A percentile compares a stretch with the other conserved stretches of the same genome.
Conservation (phyloP, 2,888 invertebrate genomes). For the Orthosia gothica region DNA sequence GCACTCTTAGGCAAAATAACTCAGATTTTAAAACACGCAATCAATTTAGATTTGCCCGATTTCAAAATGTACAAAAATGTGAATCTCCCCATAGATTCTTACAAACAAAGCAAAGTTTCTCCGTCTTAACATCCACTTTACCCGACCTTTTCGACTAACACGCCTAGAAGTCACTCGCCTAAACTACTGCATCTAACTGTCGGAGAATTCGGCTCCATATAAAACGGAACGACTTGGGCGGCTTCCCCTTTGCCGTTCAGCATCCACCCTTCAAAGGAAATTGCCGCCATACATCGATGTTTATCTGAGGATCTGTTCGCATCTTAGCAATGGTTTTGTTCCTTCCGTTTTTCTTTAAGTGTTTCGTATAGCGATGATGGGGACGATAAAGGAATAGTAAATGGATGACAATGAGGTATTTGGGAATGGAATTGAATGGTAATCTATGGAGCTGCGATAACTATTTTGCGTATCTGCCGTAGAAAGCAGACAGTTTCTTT, state of each 20-base stretch:
- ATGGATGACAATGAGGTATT: slow-evolving; percentile 9
- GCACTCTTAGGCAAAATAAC: neutral
- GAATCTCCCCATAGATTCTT: neutral
- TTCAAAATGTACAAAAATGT: neutral
- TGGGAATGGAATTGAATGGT: slow-evolving; percentile 29
- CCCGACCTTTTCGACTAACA: slow-evolving; percentile 13
- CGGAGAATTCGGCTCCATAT: slow-evolving; percentile 66
- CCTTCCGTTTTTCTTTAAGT: slow-evolving; percentile 68
- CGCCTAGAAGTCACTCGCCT: slow-evolving; percentile 19
- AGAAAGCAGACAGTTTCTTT: neutral
- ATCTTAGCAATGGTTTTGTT: slow-evolving; percentile 78
- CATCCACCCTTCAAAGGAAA: slow-evolving; percentile 83
- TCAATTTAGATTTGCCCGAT: neutral
- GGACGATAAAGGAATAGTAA: slow-evolving; percentile 45
- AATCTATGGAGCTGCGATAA: slow-evolving; percentile 8
- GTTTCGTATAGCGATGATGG: slow-evolving; percentile 56
- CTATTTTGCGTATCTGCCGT: neutral
- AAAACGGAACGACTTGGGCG: slow-evolving; percentile 80
- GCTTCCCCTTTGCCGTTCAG: slow-evolving; percentile 80
- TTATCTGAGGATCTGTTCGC: slow-evolving; percentile 88
- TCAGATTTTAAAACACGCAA: neutral
- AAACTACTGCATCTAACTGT: slow-evolving; percentile 45
- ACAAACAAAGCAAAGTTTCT: neutral
- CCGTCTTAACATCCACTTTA: neutral
- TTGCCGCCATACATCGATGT: slow-evolving; percentile 87